These are phyloP conservation scores for Orthonyx spaldingii DNA, from an alignment of 2,113 vertebrate species.

Conservation along the genomic window DNA sequence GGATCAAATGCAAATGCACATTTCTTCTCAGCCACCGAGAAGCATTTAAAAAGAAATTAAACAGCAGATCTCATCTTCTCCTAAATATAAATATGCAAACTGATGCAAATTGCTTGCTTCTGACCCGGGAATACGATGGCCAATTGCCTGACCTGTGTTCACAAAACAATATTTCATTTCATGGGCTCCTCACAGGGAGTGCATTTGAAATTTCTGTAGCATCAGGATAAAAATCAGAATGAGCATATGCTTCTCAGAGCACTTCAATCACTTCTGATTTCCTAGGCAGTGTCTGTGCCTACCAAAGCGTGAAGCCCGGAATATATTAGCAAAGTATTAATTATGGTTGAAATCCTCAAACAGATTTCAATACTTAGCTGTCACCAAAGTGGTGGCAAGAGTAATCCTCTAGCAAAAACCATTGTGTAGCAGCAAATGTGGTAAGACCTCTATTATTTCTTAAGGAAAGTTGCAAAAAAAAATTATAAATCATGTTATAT, in stretches of 20 bases:
- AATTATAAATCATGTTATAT: not conserved
- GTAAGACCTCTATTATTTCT: not conserved
- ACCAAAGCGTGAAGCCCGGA: not conserved
- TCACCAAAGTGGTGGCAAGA: not conserved
- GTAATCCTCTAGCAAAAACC: not conserved
- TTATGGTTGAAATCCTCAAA: not conserved
- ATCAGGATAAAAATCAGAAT: not conserved
- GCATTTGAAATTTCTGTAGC: not conserved
- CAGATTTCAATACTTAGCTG: not conserved
- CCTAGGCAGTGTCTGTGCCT: not conserved
- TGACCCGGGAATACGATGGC: not conserved
- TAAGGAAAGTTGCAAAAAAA: not conserved
- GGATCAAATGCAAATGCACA: not conserved
- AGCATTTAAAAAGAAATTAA: not conserved
- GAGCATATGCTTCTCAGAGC: not conserved
- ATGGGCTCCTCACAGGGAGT: not conserved
- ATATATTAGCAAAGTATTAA: conserved; percentile 2
- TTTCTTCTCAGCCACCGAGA: not conserved
- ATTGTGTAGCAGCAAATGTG: not conserved
- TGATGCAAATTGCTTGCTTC: not conserved
- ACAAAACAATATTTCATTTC: not conserved
- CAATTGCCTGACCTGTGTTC: not conserved
- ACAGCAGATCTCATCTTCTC: not conserved
- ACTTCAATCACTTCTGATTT: not conserved
- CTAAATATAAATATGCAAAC: not conserved